phyloP scores from a whole-genome alignment of 2,888 invertebrate species.

The Anaspis maculata region DNA sequence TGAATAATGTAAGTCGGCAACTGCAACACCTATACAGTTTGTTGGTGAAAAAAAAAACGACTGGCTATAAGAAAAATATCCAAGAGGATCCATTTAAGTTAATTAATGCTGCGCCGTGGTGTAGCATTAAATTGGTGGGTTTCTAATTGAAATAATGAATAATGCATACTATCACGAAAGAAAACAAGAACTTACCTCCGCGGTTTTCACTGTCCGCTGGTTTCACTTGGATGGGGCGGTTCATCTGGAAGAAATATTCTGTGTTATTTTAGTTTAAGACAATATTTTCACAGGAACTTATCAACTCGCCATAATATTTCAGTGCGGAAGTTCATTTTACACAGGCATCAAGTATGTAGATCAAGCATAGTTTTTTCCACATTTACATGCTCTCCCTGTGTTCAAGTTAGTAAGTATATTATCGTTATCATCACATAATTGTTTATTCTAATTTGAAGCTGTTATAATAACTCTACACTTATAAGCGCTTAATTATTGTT shows the following conservation, averaged over 20 bases:
- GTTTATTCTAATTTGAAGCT: too few species aligned
- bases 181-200: constrained; percentile 66
- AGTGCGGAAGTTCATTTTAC: too few species aligned
- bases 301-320: too few species aligned
- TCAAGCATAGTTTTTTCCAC: too few species aligned
- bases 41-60: constrained; percentile 1
- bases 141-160: constrained; percentile 26
- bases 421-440: too few species aligned
- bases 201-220: constrained; percentile 99
- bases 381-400: too few species aligned
- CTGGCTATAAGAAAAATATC: constrained; percentile 9
- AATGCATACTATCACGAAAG: constrained; percentile 18
- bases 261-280: constrained; percentile 12
- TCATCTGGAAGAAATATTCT: constrained; percentile 72
- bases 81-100: constrained; percentile 14
- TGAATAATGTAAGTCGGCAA: constrained; percentile 9
- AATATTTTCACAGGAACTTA: constrained; percentile 11
- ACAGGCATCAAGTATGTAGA: too few species aligned
- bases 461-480: too few species aligned
- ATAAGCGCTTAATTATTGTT: too few species aligned
- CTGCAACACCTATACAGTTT: constrained; percentile 7
- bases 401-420: too few species aligned
- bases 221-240: constrained; percentile 99
- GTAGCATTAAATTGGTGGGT: constrained; percentile 17
- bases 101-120: constrained; percentile 13